Evolutionary conservation across 2,113 vertebrate species (phyloP).

Genomic region (Channa argus): DNA sequence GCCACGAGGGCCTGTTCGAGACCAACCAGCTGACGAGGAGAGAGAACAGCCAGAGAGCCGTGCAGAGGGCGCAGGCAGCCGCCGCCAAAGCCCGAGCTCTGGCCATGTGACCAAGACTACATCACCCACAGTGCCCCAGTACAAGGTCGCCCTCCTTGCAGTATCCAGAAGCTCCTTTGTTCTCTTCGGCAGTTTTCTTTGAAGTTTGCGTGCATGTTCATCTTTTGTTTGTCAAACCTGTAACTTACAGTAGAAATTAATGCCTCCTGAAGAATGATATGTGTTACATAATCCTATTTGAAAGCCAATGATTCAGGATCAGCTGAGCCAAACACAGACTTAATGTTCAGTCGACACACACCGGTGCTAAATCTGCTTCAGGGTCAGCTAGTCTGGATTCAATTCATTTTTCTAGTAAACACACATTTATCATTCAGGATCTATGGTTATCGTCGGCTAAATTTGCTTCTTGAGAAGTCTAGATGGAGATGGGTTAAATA

Average conservation of each 20-base stretch:
- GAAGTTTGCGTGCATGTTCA: too few species aligned
- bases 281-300: too few species aligned
- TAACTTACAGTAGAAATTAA: not conserved
- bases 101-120: constrained; percentile 82
- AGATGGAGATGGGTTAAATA: too few species aligned
- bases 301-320: constrained; percentile 64
- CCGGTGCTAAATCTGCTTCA: constrained; percentile 64
- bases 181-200: not conserved
- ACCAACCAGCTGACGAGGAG: constrained; percentile 91
- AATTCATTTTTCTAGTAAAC: constrained; percentile 34
- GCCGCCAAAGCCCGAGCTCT: constrained; percentile 91
- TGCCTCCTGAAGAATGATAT: constrained; percentile 1
- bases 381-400: constrained; percentile 26
- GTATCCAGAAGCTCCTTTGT: constrained; percentile 17
- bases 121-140: constrained; percentile 28
- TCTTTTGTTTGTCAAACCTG: not conserved
- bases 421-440: constrained; percentile 16
- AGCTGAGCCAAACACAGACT: constrained; percentile 37
- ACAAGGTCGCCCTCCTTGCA: not conserved
- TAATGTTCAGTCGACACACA: constrained; percentile 15
- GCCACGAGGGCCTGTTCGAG: constrained; percentile 93
- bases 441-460: not conserved
- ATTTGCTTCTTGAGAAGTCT: not conserved
- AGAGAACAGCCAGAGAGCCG: constrained; percentile 87
- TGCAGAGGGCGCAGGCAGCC: constrained; percentile 91